These are phyloP conservation scores for Athene cunicularia DNA, from an alignment of 2,113 vertebrate species.

Conservation along the genomic window DNA sequence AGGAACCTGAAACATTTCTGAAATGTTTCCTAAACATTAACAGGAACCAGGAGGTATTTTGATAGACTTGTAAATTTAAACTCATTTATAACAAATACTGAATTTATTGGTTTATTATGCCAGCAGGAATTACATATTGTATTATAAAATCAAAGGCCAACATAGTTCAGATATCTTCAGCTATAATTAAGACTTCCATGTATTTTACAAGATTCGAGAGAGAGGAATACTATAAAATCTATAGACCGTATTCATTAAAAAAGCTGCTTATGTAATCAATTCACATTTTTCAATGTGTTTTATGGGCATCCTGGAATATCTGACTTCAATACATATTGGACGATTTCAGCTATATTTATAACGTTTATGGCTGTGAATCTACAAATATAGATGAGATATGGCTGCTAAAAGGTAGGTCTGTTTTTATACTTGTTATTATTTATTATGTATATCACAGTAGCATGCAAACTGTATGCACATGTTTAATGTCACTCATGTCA, in stretches of 20 bases:
- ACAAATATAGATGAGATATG: background rate
- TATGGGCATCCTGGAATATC: slow-evolving; percentile 55
- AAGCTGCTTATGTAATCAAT: slow-evolving; percentile 57
- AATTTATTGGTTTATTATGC: slow-evolving; percentile 79
- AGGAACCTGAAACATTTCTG: slow-evolving; percentile 74
- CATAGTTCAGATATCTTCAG: slow-evolving; percentile 80
- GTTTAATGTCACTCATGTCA: background rate
- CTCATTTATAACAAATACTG: slow-evolving; percentile 78
- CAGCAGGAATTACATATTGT: slow-evolving; percentile 77
- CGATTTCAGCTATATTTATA: background rate
- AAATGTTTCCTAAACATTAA: slow-evolving; percentile 79
- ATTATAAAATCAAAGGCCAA: slow-evolving; percentile 81
- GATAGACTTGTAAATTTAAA: slow-evolving; percentile 80
- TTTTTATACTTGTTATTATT: background rate
- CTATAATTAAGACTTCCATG: slow-evolving; percentile 76
- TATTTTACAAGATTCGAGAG: slow-evolving; percentile 64
- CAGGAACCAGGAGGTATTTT: slow-evolving; percentile 80
- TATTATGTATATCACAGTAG: background rate
- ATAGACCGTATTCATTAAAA: slow-evolving; percentile 55
- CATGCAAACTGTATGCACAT: background rate
- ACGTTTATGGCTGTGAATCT: background rate
- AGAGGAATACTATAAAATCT: slow-evolving; percentile 22
- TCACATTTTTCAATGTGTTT: slow-evolving; percentile 58
- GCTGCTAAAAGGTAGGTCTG: slow-evolving; percentile 21
- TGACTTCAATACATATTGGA: slow-evolving; percentile 14